Conservation (phyloP, 2,797 vertebrate species). For the Manis pentadactyla region DNA sequence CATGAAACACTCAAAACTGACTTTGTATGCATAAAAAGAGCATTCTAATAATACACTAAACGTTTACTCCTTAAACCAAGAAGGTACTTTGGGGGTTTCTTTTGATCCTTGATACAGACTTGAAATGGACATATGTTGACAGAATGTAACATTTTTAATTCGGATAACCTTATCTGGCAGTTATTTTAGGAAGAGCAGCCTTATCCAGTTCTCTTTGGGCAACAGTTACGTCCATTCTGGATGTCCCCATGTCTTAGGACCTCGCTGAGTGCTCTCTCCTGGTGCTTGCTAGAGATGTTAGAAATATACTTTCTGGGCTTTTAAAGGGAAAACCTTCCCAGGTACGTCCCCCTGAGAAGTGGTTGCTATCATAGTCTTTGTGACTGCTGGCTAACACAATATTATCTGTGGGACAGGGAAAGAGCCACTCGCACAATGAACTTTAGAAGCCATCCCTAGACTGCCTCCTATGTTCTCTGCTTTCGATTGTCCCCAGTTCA, state of each 20-base stretch:
- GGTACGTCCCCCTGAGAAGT: background rate
- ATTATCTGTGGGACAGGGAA: background rate
- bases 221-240: background rate
- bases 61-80: background rate
- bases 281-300: background rate
- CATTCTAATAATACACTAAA: background rate
- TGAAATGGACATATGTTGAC: background rate
- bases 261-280: background rate
- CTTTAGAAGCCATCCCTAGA: background rate
- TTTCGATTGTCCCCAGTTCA: background rate
- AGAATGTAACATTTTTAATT: background rate
- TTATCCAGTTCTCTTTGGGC: background rate
- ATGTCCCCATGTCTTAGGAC: background rate
- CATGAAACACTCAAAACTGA: background rate
- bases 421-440: background rate
- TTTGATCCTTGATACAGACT: background rate
- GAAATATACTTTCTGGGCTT: background rate
- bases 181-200: constrained; percentile 1
- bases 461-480: background rate
- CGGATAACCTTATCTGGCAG: background rate
- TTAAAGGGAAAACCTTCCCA: background rate
- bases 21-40: background rate
- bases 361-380: background rate
- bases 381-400: background rate
- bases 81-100: background rate